Percentiles rank a stretch among this genome's conserved stretches.
phyloP scores from a whole-genome alignment of 1,140 invertebrate genomes.

The Drosophila subpulchrella region DNA sequence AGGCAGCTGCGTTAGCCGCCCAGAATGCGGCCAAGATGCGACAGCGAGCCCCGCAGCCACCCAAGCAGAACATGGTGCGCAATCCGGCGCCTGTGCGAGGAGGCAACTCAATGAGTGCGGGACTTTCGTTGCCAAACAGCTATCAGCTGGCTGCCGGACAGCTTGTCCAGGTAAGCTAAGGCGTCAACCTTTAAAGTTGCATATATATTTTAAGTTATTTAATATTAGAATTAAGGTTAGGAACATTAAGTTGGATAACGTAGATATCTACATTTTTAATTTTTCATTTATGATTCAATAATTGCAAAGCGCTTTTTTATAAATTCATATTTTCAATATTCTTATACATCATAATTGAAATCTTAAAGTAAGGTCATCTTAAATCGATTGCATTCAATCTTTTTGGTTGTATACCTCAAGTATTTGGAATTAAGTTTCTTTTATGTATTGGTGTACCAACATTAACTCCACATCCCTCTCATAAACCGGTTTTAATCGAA shows the following conservation, averaged over 20 bases:
- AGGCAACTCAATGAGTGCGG: constrained; percentile 46
- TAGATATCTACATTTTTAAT: no score
- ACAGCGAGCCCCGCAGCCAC: constrained; percentile 63
- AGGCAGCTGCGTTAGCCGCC: constrained; percentile 77
- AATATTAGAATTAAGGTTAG: no score
- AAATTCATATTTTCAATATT: background rate
- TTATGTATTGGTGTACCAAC: background rate
- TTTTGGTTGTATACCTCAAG: background rate
- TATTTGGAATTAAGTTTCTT: background rate
- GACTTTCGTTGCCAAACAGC: constrained; percentile 75
- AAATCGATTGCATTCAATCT: background rate
- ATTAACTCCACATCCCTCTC: background rate
- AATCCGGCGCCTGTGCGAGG: constrained; percentile 65
- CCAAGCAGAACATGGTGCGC: constrained; percentile 62
- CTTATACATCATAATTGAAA: no score
- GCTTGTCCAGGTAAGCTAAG: constrained; percentile 69
- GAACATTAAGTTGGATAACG: no score
- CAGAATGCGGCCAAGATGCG: constrained; percentile 81
- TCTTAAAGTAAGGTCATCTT: background rate
- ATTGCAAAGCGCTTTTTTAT: no score
- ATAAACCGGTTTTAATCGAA: background rate
- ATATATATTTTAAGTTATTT: no score
- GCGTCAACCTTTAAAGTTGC: no score
- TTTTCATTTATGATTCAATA: no score
- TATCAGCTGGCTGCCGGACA: constrained; percentile 80